Evolutionary conservation across 92 coral and sea anemone genomes (phyloP).

Genomic region (Galaxea fascicularis): DNA sequence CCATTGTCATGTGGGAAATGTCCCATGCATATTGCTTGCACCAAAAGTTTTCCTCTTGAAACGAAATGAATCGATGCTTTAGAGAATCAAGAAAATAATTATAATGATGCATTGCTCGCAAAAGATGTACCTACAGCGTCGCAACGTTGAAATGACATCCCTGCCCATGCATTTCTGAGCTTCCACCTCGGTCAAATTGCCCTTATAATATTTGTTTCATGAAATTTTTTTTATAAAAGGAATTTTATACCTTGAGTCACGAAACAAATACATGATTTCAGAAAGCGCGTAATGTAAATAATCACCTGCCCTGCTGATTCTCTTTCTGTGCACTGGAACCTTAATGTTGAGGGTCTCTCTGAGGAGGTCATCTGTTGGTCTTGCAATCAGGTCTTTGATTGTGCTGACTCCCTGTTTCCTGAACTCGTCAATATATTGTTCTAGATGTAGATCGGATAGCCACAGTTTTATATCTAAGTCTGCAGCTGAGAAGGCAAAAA

Average conservation of each 20-base stretch:
- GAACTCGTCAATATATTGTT: constrained; percentile 35
- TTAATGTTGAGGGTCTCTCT: constrained; percentile 65
- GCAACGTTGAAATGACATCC: too few species aligned
- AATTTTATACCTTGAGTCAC: too few species aligned
- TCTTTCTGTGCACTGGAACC: constrained; percentile 83
- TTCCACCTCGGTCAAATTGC: not conserved
- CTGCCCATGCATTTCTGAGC: not conserved
- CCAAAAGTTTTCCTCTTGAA: not conserved
- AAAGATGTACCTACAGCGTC: too few species aligned
- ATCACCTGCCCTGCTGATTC: constrained; percentile 76
- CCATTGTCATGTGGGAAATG: constrained; percentile 24
- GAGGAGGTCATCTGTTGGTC: constrained; percentile 33
- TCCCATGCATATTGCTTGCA: not conserved
- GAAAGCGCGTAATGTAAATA: not conserved
- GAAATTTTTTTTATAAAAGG: not conserved
- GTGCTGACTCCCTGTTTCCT: constrained; percentile 46
- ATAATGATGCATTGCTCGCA: not conserved
- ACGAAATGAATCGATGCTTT: not conserved
- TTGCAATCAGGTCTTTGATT: constrained; percentile 48
- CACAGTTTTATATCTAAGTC: constrained; percentile 44
- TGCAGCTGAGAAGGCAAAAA: constrained; percentile 35
- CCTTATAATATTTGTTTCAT: not conserved
- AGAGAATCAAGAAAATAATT: not conserved
- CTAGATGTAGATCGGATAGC: constrained; percentile 53
- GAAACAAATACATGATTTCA: not conserved